These are phyloP conservation scores for Halichoerus grypus DNA, from an alignment of 2,113 vertebrate genomes.

Conservation along the genomic window DNA sequence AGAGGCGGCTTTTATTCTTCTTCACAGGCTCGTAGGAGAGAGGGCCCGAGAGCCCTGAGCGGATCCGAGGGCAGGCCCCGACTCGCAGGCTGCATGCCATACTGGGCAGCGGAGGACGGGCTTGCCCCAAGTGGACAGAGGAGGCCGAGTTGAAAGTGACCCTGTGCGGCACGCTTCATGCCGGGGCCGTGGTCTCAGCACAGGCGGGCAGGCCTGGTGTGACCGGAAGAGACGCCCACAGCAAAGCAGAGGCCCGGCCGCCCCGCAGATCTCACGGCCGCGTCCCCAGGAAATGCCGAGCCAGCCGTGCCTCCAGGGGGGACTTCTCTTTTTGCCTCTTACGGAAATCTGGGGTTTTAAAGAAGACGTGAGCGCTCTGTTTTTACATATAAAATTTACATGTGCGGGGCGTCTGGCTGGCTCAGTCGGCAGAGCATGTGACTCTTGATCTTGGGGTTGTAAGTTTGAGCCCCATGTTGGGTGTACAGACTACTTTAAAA, in stretches of 20 bases:
- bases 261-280: fast-evolving
- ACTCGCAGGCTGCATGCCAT: fast-evolving
- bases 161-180: fast-evolving
- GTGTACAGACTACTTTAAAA: neutral
- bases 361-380: fast-evolving
- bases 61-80: fast-evolving
- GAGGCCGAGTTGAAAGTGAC: neutral
- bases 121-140: fast-evolving
- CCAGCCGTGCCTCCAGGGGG: fast-evolving
- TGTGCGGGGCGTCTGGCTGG: neutral
- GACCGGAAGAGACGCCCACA: fast-evolving
- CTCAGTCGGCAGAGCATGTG: neutral
- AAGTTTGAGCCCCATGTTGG: neutral
- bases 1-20: fast-evolving
- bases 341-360: neutral
- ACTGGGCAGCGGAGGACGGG: fast-evolving
- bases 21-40: neutral
- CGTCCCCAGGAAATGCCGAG: fast-evolving
- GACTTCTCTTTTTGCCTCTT: neutral
- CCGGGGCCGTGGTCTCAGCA: neutral
- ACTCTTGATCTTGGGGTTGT: neutral
- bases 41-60: fast-evolving
- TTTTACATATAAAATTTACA: neutral
- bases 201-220: neutral
- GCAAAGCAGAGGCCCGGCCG: neutral